These are phyloP conservation scores for Aphis gossypii DNA, from an alignment of 1,140 invertebrate genomes.

Conservation along the genomic window DNA sequence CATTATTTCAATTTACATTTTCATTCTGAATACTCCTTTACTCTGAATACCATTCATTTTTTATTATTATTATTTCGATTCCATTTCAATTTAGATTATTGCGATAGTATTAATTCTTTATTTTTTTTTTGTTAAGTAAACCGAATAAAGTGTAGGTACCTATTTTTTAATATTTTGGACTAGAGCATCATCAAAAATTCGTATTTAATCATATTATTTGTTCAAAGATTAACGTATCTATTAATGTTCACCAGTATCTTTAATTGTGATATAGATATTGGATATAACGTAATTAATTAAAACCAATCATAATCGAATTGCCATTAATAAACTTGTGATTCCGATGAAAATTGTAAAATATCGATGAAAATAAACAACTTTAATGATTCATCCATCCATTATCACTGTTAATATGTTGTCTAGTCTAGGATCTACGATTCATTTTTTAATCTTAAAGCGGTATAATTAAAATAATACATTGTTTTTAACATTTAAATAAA, in stretches of 20 bases:
- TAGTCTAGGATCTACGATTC: background rate
- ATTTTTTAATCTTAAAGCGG: no score
- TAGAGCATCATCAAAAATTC: background rate
- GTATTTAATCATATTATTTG: background rate
- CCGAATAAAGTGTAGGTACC: background rate
- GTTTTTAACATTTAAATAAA: background rate
- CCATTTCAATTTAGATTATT: background rate
- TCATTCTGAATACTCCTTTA: background rate
- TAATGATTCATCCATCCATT: background rate
- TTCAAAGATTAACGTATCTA: background rate
- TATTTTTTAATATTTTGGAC: background rate
- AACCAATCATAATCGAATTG: background rate
- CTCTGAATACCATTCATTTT: background rate
- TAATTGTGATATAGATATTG: background rate
- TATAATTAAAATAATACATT: background rate
- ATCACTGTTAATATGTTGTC: background rate
- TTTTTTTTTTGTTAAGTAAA: background rate
- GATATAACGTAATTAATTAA: background rate
- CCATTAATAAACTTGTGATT: background rate
- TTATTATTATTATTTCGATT: conserved; percentile 19
- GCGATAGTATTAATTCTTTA: background rate
- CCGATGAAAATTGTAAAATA: background rate
- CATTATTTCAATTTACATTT: background rate
- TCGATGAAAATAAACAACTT: background rate
- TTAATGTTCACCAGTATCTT: background rate